phyloP scores from a whole-genome alignment of 2,888 invertebrate genomes.

The Chloroclystis v-ata region DNA sequence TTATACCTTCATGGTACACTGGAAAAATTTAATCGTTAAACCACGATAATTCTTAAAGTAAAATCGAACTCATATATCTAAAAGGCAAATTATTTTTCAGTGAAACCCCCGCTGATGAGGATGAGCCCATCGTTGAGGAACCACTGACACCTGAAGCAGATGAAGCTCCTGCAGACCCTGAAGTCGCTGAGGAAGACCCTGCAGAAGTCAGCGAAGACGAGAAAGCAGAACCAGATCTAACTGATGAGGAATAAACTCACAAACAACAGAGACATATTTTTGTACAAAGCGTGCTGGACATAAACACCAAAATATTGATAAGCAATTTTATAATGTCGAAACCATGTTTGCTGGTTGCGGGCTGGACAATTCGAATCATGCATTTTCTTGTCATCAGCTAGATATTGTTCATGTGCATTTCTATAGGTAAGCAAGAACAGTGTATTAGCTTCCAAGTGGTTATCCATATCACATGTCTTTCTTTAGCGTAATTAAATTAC shows the following conservation, averaged over 20 bases:
- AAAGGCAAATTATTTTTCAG: too few relatives aligned
- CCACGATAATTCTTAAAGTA: too few relatives aligned
- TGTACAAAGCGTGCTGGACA: constrained; percentile 26
- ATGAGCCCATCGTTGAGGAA: constrained; percentile 70
- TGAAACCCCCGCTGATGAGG: constrained; percentile 54
- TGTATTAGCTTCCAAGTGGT: constrained; percentile 49
- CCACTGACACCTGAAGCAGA: constrained; percentile 63
- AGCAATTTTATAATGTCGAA: too few relatives aligned
- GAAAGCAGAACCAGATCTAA: constrained; percentile 71
- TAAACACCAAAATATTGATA: too few relatives aligned
- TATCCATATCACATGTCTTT: constrained; percentile 38
- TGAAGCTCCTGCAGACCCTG: constrained; percentile 41
- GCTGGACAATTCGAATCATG: constrained; percentile 28
- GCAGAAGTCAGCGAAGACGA: constrained; percentile 70
- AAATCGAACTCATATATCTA: too few relatives aligned
- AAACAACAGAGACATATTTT: constrained; percentile 29
- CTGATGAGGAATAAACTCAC: constrained; percentile 68
- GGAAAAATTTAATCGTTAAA: too few relatives aligned
- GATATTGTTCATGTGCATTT: constrained; percentile 51
- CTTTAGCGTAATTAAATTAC: constrained; percentile 64
- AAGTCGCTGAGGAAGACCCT: constrained; percentile 35
- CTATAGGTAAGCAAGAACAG: constrained; percentile 48
- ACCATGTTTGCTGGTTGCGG: constrained; percentile 1
- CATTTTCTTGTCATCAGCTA: constrained; percentile 49
- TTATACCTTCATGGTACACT: too few relatives aligned